These are phyloP conservation scores for Falco biarmicus DNA, from an alignment of 2,797 vertebrate genomes.

Conservation along the genomic window DNA sequence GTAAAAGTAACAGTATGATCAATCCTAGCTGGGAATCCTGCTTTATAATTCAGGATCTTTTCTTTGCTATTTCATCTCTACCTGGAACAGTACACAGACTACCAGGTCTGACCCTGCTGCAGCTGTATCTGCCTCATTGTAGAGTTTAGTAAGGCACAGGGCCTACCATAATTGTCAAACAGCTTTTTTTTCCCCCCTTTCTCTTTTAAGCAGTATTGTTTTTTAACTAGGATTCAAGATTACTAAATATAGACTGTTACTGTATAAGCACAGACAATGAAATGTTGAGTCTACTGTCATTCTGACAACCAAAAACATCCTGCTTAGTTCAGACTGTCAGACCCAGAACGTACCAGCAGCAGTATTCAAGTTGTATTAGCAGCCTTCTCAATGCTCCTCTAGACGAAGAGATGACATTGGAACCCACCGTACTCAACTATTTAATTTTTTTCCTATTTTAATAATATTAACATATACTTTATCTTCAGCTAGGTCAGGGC, in stretches of 20 bases:
- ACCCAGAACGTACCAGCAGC: not conserved
- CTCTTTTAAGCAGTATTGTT: not conserved
- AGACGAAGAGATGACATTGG: not conserved
- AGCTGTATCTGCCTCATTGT: not conserved
- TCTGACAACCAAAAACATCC: conserved; percentile 39
- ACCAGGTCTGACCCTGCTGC: not conserved
- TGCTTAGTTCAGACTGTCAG: not conserved
- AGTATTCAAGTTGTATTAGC: not conserved
- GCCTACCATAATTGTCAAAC: accelerated
- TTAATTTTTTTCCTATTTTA: not conserved
- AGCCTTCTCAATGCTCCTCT: not conserved
- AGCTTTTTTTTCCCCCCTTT: not conserved
- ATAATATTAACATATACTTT: conserved; percentile 3
- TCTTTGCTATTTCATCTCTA: not conserved
- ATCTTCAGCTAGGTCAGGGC: not conserved
- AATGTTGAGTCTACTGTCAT: conserved; percentile 25
- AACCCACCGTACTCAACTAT: not conserved
- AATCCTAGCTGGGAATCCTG: not conserved
- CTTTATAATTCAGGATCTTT: not conserved
- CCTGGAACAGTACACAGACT: accelerated
- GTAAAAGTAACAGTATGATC: not conserved
- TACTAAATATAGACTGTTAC: not conserved
- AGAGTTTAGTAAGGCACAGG: not conserved
- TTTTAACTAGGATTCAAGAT: not conserved
- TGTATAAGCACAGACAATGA: not conserved